Percentiles rank a stretch among this genome's conserved stretches.
phyloP scores from a whole-genome alignment of 2,113 vertebrate genomes.

The Syngnathoides biaculeatus region DNA sequence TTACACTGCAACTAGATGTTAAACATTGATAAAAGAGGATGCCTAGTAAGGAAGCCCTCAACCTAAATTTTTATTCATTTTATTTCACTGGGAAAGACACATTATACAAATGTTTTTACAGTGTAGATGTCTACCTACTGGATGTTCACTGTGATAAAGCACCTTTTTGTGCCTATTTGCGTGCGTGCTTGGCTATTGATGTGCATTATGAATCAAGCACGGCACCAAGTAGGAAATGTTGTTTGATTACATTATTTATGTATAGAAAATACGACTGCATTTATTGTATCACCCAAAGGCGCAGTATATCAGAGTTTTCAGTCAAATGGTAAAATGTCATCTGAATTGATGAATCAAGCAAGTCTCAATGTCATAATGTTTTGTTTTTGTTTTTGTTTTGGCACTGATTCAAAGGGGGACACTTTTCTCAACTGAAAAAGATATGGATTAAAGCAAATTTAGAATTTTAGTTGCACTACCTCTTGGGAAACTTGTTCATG shows the following conservation, averaged over 20 bases:
- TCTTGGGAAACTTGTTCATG: too few relatives aligned
- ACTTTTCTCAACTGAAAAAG: too few relatives aligned
- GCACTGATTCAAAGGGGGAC: constrained; percentile 23
- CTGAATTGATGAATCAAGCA: constrained; percentile 48
- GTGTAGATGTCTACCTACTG: constrained; percentile 16
- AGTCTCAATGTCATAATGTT: constrained; percentile 44
- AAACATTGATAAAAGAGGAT: constrained; percentile 55
- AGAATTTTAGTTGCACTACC: too few relatives aligned
- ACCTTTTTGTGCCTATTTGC: neutral
- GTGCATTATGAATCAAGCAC: constrained; percentile 25
- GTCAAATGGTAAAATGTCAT: constrained; percentile 60
- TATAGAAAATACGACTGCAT: constrained; percentile 41
- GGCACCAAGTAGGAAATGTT: constrained; percentile 20
- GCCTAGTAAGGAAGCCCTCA: constrained; percentile 27
- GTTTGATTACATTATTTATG: constrained; percentile 55
- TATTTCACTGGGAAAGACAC: constrained; percentile 33
- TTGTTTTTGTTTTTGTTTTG: constrained; percentile 38
- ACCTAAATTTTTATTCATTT: constrained; percentile 51
- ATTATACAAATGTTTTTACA: neutral
- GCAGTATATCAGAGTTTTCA: constrained; percentile 39
- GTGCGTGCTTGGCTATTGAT: neutral
- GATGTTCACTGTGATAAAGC: constrained; percentile 5
- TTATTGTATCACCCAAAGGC: constrained; percentile 46
- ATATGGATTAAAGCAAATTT: neutral
- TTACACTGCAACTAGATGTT: constrained; percentile 57